Evolutionary conservation across 2,888 invertebrate species (phyloP), one percentile per base, ranked within the genome.

Genomic region (Drosophila infuscata): DNA sequence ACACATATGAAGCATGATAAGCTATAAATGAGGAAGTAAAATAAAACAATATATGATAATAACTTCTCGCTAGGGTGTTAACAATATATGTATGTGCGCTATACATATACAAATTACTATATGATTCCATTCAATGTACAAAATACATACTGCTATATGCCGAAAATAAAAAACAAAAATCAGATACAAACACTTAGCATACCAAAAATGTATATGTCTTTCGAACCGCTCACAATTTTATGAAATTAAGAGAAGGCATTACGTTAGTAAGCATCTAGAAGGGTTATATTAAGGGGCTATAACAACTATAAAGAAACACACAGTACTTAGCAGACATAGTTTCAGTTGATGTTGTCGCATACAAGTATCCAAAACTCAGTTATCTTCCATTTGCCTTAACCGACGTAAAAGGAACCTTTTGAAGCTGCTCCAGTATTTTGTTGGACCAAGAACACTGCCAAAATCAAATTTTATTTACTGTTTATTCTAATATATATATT

Each of bases 91-190:
- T 60, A 72, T 64, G 48, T 60, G 63, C 77, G 60, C 77, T 64
- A 69, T 69, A 35, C 52, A 61, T 52, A 62, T 20, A 46, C 29
- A 56, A 56, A 30, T 38, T 56, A 56, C 35, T 29, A 73, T 54
- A 76, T 74, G 61, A 82, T 84, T 88, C 81, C 78, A 88, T 88
- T 82, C 70, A 79, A 76, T 88, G 88, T 87, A 87, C 88, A 88
- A 87, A 85, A 68, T 61, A 57, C 60, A 60, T 63, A 71, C 67
- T 59, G 65, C 57, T 61, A 70, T 73, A 79, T 74, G 66, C 68
- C 69, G 25, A 25, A 78, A 72, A 77, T 25, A 60, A 49, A 65
- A 58, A 65, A 64, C 30, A 29, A 36, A 25, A 1, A 46, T 25
- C 46, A 46, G 20, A 25, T 43, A 52, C 29, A 43, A 71, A 58